Percentiles rank a stretch among this genome's conserved stretches.
Evolutionary conservation across 1,140 invertebrate species (phyloP).

Genomic region (Aphelenchoides besseyi): DNA sequence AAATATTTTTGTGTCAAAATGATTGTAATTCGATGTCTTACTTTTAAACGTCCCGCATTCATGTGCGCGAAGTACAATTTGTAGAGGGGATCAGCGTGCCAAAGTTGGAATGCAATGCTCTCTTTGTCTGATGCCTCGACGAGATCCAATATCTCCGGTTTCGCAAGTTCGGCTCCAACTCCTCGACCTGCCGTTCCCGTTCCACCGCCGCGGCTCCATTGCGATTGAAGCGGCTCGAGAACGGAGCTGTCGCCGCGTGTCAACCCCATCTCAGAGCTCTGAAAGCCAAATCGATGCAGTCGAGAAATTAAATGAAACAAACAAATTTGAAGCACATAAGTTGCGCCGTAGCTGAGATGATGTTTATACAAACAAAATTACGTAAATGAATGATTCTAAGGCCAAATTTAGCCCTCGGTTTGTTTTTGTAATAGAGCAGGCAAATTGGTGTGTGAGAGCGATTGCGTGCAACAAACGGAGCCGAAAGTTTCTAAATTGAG

Average conservation of each 20-base stretch:
- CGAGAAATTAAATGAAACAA: neutral
- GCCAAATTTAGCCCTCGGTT: too few species aligned
- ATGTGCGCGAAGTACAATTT: slow-evolving; percentile 45
- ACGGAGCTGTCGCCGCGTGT: slow-evolving; percentile 32
- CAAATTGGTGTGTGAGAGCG: too few species aligned
- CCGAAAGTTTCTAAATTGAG: slow-evolving; percentile 12
- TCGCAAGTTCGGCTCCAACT: slow-evolving; percentile 26
- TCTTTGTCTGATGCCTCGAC: slow-evolving; percentile 34
- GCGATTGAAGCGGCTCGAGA: slow-evolving; percentile 30
- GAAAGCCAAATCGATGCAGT: slow-evolving; percentile 4
- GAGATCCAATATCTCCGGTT: slow-evolving; percentile 39
- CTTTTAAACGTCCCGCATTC: slow-evolving; percentile 27
- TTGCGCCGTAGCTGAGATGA: too few species aligned
- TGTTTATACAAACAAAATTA: too few species aligned
- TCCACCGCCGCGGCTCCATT: slow-evolving; percentile 26
- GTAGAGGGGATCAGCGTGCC: slow-evolving; percentile 40
- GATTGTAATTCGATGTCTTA: slow-evolving; percentile 6
- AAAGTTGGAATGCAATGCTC: slow-evolving; percentile 40
- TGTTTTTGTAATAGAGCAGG: too few species aligned
- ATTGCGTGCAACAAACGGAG: neutral
- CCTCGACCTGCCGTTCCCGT: slow-evolving; percentile 1
- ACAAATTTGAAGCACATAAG: neutral
- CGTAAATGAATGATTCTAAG: too few species aligned
- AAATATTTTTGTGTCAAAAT: slow-evolving; percentile 5
- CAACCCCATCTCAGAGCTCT: slow-evolving; percentile 41